Evolutionary conservation across 2,113 vertebrate species (phyloP), one percentile per base, ranked within the genome.

Genomic region (Antigone vipio): DNA sequence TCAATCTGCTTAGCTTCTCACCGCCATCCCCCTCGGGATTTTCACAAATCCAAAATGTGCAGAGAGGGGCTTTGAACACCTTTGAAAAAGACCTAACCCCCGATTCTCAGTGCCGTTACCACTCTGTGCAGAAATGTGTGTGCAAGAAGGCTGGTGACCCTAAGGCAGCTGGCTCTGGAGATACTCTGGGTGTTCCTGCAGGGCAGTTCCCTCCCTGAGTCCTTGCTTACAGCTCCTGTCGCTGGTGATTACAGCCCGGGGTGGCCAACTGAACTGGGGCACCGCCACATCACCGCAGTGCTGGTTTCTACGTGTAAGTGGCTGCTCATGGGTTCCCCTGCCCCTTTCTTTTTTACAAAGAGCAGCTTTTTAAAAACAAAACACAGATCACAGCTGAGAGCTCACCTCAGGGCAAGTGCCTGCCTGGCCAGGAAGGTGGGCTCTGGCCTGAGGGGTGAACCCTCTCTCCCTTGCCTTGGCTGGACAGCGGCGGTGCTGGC

Each of bases 211-310:
- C 12, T 87, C 24, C 8, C 9, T 5, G 0, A 16, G 4, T 72
- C 73, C 21, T 84, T 55, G 30, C 9, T 89, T 82, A 74, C 26
- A 66, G 27, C 12, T 68, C 9, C 34, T 2, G 0, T 47, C 5
- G 0, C 27, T 35, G 40, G 29, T 60, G 44, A 34, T 42, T 34
- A 11, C 15, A 68, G 18, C 40, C 44, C 4, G 2, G 34, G 30
- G 18, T 26, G 34, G 14, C 40, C 59, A 58, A 1, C 17, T 19
- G 29, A 66, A 21, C 15, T 18, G 9, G 11, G 38, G 20, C 38
- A 55, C 23, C 3, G 0, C 30, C 47, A 4, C 2, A 6, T 35
- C 2, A 2, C 16, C 4, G 4, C 9, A 6, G 7, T 45, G 35
- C 34, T 82, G 44, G 9, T 66, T 74, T 80, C 53, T 49, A 8